Percentiles rank a stretch among this genome's conserved stretches.
phyloP scores from a whole-genome alignment of 1,140 invertebrate genomes.

The Drosophila paulistorum region DNA sequence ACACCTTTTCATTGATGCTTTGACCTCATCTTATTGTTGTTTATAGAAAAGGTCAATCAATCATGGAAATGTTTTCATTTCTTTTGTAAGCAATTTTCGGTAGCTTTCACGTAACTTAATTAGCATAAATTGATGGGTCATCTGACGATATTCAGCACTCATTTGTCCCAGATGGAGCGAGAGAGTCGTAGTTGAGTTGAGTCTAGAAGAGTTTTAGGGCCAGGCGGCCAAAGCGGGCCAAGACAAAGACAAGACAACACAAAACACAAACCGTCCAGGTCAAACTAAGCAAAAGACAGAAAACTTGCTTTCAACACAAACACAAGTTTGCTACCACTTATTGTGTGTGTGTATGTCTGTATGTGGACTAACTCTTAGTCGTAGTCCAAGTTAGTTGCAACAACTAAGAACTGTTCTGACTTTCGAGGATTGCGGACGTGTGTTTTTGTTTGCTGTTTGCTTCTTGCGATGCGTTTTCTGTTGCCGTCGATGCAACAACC shows the following conservation, averaged over 20 bases:
- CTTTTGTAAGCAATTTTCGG: conserved; percentile 13
- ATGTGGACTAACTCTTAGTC: conserved; percentile 10
- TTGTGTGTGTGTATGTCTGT: neutral
- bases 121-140: conserved; percentile 18
- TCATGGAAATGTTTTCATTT: conserved; percentile 2
- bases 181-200: neutral
- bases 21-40: neutral
- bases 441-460: neutral
- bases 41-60: conserved; percentile 4
- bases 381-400: conserved; percentile 1
- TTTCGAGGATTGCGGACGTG: conserved; percentile 52
- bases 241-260: neutral
- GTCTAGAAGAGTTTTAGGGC: conserved; percentile 6
- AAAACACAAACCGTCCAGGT: neutral
- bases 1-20: conserved; percentile 8
- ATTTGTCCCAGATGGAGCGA: neutral
- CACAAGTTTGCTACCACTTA: conserved; percentile 6
- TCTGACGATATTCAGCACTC: neutral
- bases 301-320: conserved; percentile 3
- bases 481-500: neutral
- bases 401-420: conserved; percentile 48
- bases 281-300: conserved; percentile 5
- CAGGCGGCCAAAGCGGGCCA: conserved; percentile 8
- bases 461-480: neutral
- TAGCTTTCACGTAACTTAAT: conserved; percentile 25